Evolutionary conservation across 2,797 vertebrate species (phyloP), one percentile per base, ranked within the genome.

Genomic region (Alca torda): DNA sequence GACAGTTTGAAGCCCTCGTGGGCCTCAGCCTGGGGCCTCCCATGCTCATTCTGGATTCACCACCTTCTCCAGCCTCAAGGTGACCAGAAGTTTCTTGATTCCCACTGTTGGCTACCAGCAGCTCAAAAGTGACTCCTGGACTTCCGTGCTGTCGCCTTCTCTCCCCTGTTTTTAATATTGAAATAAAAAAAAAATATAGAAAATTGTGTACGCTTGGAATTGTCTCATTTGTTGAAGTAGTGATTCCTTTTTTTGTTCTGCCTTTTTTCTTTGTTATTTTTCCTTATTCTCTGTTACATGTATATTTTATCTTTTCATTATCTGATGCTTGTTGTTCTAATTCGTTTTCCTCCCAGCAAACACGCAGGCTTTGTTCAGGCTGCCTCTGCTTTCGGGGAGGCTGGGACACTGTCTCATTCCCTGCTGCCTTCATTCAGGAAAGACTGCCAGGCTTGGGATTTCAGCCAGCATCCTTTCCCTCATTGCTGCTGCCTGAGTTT

Each of bases 401-500:
- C 82, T 8, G 9, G 56, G 61, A 53, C 63, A 48, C 35, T 89
- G 46, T 79, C 74, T 77, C 14, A 6, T 75, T 61, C 64, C 23
- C 35, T 84, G 43, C 60, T 88, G 46, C 56, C 57, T 94, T 94
- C 73, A 84, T 90, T 91, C 83, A 89, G 67, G 78, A 83, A 94
- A 73, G 81, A 72, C 19, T 85, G 94, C 67, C 86, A 95, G 37
- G 70, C 86, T 89, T 90, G 63, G 72, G 84, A 45, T 84, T 94
- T 93, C 53, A 74, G 75, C 89, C 85, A 94, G 7, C 69, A 37
- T 93, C 76, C 57, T 95, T 81, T 83, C 50, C 20, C 46, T 91
- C 41, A 11, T 35, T 87, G 65, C 54, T 1, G 3, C 75, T 92
- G 74, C 72, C 39, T 65, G 70, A 64, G n/a, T 94, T 96, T 97